Evolutionary conservation across 2,797 vertebrate genomes (phyloP).

Genomic region (Phalanger gymnotis): DNA sequence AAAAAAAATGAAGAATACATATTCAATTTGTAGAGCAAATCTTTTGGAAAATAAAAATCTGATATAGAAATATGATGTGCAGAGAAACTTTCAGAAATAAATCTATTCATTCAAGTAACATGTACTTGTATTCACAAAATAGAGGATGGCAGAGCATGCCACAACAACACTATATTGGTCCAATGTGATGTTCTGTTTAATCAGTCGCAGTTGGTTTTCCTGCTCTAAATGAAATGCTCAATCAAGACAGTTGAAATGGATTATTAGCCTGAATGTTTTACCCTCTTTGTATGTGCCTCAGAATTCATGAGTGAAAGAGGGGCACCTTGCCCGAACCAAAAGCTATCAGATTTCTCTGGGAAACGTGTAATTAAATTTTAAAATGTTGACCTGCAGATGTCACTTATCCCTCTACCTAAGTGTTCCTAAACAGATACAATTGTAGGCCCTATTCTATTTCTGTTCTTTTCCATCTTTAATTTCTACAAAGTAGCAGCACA

Average conservation of each 20-base stretch:
- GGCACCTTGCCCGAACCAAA: neutral
- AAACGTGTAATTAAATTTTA: neutral
- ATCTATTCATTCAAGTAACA: neutral
- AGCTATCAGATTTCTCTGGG: constrained; percentile 13
- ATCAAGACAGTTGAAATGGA: neutral
- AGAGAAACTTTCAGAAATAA: neutral
- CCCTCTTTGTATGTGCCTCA: neutral
- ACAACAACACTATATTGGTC: neutral
- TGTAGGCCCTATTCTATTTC: constrained; percentile 16
- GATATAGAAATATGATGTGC: neutral
- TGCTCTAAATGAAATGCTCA: neutral
- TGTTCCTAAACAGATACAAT: neutral
- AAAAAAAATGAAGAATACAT: neutral
- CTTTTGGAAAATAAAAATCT: neutral
- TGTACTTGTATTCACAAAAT: neutral
- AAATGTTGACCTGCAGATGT: neutral
- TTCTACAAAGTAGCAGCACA: neutral
- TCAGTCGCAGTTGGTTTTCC: neutral
- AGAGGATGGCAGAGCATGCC: neutral
- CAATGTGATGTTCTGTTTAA: neutral
- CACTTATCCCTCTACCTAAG: neutral
- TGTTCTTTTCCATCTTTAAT: constrained; percentile 19
- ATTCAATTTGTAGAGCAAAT: neutral
- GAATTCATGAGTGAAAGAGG: neutral
- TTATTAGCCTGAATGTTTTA: neutral